Percentiles rank a stretch among this genome's conserved stretches.
phyloP scores from a whole-genome alignment of 2,888 invertebrate species.

The Venusia cambrica region DNA sequence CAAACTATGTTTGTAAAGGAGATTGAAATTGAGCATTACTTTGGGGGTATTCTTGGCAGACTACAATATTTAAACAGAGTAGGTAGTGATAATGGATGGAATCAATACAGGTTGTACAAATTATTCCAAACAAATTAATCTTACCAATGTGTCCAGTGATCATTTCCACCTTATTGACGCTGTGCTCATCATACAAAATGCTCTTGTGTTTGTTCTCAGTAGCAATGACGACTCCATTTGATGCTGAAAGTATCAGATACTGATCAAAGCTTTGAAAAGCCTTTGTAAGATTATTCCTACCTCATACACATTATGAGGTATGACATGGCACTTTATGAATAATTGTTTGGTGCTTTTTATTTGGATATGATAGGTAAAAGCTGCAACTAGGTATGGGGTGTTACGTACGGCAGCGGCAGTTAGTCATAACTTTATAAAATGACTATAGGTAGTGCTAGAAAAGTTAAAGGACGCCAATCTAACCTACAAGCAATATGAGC shows the following conservation, averaged over 20 bases:
- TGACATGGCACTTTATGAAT: conserved; percentile 16
- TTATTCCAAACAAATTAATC: no score
- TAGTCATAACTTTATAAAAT: not conserved
- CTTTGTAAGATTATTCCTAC: not conserved
- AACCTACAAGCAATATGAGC: conserved; percentile 40
- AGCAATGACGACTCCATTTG: conserved; percentile 98
- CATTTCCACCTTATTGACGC: conserved; percentile 97
- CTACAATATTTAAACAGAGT: no score
- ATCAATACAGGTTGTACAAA: no score
- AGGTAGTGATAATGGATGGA: no score
- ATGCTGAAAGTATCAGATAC: conserved; percentile 81
- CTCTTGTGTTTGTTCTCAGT: conserved; percentile 99
- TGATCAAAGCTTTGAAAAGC: not conserved
- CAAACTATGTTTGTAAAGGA: no score
- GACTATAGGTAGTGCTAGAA: not conserved
- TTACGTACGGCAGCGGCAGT: not conserved
- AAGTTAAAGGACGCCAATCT: conserved; percentile 30
- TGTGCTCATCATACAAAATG: conserved; percentile 97
- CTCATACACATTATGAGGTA: not conserved
- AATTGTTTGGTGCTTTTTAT: no score
- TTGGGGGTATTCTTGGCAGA: no score
- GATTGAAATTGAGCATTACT: no score
- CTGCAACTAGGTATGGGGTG: no score
- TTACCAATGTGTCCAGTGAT: conserved; percentile 89
- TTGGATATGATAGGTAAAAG: no score